Evolutionary conservation across 2,113 vertebrate genomes (phyloP).

Genomic region (Brachionichthys hirsutus): DNA sequence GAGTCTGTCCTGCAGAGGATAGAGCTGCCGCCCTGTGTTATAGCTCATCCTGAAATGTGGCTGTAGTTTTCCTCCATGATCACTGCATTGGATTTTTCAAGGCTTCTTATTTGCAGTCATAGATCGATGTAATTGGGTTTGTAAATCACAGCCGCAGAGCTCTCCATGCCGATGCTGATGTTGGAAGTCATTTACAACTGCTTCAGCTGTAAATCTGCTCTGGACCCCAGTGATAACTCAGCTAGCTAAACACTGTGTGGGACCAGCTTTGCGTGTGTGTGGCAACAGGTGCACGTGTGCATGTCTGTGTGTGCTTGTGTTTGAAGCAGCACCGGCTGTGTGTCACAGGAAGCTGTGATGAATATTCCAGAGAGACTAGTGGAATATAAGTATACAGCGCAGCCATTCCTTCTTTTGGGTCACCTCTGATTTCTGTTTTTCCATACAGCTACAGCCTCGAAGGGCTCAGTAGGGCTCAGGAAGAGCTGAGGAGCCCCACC

Average conservation of each 20-base stretch:
- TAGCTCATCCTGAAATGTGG: slow-evolving; percentile 71
- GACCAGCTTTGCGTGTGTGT: slow-evolving; percentile 30
- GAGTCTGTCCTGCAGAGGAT: slow-evolving; percentile 41
- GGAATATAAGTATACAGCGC: background rate
- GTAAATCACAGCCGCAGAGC: slow-evolving; percentile 60
- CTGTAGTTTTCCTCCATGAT: slow-evolving; percentile 63
- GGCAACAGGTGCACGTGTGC: slow-evolving; percentile 32
- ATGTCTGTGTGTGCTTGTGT: background rate
- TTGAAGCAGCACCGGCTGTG: slow-evolving; percentile 1
- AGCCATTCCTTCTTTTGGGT: slow-evolving; percentile 6
- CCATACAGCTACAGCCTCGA: slow-evolving; percentile 91
- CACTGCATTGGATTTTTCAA: slow-evolving; percentile 67
- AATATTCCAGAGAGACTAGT: background rate
- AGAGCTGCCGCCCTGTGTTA: slow-evolving; percentile 30
- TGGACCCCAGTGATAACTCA: slow-evolving; percentile 57
- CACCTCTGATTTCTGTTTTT: slow-evolving; percentile 36
- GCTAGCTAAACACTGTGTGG: slow-evolving; percentile 56
- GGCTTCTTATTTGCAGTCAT: slow-evolving; percentile 65
- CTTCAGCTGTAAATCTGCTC: slow-evolving; percentile 64
- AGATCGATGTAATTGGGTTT: slow-evolving; percentile 67
- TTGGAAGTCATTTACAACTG: slow-evolving; percentile 58
- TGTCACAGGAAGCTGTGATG: slow-evolving; percentile 11
- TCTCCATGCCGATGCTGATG: slow-evolving; percentile 61
- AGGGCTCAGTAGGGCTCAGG: slow-evolving; percentile 82
- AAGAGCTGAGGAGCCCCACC: slow-evolving; percentile 74